Evolutionary conservation across 2,797 vertebrate genomes (phyloP).

Genomic region (Acanthurus lineatus): DNA sequence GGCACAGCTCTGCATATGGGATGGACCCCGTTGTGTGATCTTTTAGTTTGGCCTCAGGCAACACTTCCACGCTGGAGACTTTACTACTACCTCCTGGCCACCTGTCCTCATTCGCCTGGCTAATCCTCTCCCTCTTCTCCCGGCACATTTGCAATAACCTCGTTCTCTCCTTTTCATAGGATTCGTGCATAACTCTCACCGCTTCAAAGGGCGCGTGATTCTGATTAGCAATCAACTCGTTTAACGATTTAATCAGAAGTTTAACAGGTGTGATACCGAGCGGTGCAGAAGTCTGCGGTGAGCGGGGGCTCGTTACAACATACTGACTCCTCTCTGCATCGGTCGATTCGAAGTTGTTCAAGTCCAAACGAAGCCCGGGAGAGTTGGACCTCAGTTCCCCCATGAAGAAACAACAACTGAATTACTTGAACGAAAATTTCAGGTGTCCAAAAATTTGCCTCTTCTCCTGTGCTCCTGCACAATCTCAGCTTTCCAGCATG

Average conservation of each 20-base stretch:
- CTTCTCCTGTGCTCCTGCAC: background rate
- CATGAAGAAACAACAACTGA: slow-evolving; percentile 60
- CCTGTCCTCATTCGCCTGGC: slow-evolving; percentile 48
- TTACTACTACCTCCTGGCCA: slow-evolving; percentile 30
- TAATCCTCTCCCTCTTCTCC: slow-evolving; percentile 77
- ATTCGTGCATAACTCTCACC: slow-evolving; percentile 77
- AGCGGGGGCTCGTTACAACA: slow-evolving; percentile 74
- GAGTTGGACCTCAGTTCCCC: slow-evolving; percentile 55
- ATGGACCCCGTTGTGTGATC: slow-evolving; percentile 19
- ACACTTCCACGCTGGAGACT: slow-evolving; percentile 46
- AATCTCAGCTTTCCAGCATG: background rate
- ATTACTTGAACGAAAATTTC: background rate
- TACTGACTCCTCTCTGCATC: slow-evolving; percentile 64
- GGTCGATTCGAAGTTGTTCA: slow-evolving; percentile 68
- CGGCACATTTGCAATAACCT: slow-evolving; percentile 73
- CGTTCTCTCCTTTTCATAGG: slow-evolving; percentile 78
- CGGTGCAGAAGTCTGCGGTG: slow-evolving; percentile 69
- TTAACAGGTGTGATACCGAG: slow-evolving; percentile 76
- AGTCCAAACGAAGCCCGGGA: slow-evolving; percentile 63
- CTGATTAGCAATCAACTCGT: slow-evolving; percentile 69
- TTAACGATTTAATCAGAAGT: slow-evolving; percentile 80
- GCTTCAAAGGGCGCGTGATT: slow-evolving; percentile 56
- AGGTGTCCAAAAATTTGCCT: background rate
- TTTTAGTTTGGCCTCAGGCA: slow-evolving; percentile 23
- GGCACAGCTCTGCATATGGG: slow-evolving; percentile 66